Evolutionary conservation across 2,888 invertebrate genomes (phyloP), one percentile per base, ranked within the genome.

Genomic region (Drosophila histrio): DNA sequence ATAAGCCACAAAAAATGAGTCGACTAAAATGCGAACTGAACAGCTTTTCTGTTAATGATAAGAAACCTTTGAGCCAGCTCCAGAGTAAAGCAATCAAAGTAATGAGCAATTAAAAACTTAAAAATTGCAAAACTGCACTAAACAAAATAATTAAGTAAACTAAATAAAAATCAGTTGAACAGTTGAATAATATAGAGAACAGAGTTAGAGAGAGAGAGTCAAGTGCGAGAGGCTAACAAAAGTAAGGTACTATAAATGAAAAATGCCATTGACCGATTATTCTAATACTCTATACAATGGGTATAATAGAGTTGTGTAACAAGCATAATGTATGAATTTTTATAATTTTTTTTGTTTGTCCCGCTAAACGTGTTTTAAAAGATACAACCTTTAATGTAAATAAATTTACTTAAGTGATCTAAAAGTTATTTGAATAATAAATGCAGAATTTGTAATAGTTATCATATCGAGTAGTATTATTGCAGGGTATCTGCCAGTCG

Each of bases 181-280:
- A 26, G 15, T 11, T 41, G 13, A 28, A 41, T 34, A 49, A 32
- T 19, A 21, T 11, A 36, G 8, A 32, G 19, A 22, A 11, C 11
- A 44, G 0, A 1, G 30, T 17, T 15, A 50, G 26, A 9, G 17
- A 22, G 17, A 15, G 26, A 5, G 13, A 34, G 17, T n/a, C 21
- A 34, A 34, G 41, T 17, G 19, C 13, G 39, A 24, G 11, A 46
- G 34, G 15, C 43, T 7, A 30, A 19, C 22, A 36, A 60, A 13
- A 58, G 54, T 49, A 72, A 72, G 62, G 43, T 53, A n/a, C n/a
- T n/a, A 58, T 32, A 15, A 50, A 52, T 39, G 36, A 32, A 50
- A 54, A 54, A 60, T 49, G 46, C 32, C 39, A 26, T 50, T 59
- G 28, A 26, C 13, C 38, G 36, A 17, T 39, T 34, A n/a, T n/a